Percentiles rank a stretch among this genome's conserved stretches.
Evolutionary conservation across 2,888 invertebrate species (phyloP).

Genomic region (Rhingia campestris): DNA sequence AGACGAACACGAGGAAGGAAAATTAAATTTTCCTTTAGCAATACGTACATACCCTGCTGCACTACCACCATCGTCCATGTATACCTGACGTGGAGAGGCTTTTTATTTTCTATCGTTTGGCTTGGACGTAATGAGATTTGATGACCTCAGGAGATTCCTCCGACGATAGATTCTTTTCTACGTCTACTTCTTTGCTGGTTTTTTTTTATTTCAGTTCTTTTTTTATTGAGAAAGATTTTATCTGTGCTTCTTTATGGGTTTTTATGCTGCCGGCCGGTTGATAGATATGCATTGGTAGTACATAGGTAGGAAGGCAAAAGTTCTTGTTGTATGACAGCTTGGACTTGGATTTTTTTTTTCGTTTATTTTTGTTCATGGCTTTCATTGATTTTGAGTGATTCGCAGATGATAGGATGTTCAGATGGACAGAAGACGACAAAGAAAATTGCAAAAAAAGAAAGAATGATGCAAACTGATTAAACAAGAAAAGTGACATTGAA

Average conservation of each 20-base stretch:
- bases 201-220: conserved; percentile 39
- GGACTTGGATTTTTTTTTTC: conserved; percentile 46
- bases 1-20: conserved; percentile 12
- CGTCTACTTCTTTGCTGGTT: conserved; percentile 13
- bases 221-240: conserved; percentile 60
- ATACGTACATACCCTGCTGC: conserved; percentile 30
- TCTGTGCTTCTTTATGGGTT: conserved; percentile 54
- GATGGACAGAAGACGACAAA: conserved; percentile 36
- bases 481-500: conserved; percentile 73
- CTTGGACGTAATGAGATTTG: conserved; percentile 73
- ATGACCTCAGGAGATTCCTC: conserved; percentile 74
- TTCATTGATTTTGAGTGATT: conserved; percentile 73
- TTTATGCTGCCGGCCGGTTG: conserved; percentile 34
- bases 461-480: conserved; percentile 62
- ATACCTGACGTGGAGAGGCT: conserved; percentile 65
- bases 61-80: conserved; percentile 1
- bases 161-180: conserved; percentile 69
- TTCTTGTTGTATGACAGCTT: conserved; percentile 62
- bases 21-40: conserved; percentile 49
- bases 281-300: conserved; percentile 31
- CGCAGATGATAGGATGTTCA: conserved; percentile 60
- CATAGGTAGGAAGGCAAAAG: conserved; percentile 31
- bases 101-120: conserved; percentile 71
- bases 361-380: conserved; percentile 43
- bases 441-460: not conserved